phyloP scores from a whole-genome alignment of 2,888 invertebrate genomes.

The Steinernema hermaphroditum region DNA sequence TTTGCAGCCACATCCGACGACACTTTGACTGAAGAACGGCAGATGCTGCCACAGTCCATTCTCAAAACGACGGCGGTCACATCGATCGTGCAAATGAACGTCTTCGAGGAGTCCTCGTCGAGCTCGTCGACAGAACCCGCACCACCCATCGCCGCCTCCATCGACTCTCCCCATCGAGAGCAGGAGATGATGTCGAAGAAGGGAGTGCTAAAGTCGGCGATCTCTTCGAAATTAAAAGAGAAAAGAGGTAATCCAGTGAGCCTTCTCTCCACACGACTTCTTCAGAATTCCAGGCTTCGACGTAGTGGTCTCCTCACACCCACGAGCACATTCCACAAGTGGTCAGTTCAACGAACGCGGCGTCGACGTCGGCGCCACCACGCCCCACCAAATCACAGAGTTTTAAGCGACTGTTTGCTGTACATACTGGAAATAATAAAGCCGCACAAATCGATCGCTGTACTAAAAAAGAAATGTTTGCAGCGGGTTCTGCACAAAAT shows the following conservation, averaged over 20 bases:
- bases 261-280: not conserved
- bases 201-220: slow-evolving; percentile 14
- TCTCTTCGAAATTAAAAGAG: not conserved
- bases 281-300: slow-evolving; percentile 9
- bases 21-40: slow-evolving; percentile 5
- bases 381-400: slow-evolving; percentile 26
- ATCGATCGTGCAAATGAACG: slow-evolving; percentile 25
- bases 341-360: not conserved
- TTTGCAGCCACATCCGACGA: not conserved
- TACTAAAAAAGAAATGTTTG: too few species aligned
- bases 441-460: too few species aligned
- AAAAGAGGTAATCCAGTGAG: slow-evolving; percentile 5
- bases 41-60: slow-evolving; percentile 25
- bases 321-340: not conserved
- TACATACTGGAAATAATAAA: too few species aligned
- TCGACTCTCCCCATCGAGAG: slow-evolving; percentile 19
- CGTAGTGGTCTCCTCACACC: slow-evolving; percentile 11
- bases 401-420: not conserved
- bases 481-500: too few species aligned
- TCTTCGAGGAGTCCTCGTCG: not conserved
- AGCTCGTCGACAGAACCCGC: not conserved
- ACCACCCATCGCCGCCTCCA: slow-evolving; percentile 1
- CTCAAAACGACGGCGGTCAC: slow-evolving; percentile 21
- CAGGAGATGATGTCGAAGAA: not conserved
- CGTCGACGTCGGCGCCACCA: slow-evolving; percentile 1